Conservation (phyloP, 1,140 invertebrate genomes). For the Leptinotarsa undecemlineata region DNA sequence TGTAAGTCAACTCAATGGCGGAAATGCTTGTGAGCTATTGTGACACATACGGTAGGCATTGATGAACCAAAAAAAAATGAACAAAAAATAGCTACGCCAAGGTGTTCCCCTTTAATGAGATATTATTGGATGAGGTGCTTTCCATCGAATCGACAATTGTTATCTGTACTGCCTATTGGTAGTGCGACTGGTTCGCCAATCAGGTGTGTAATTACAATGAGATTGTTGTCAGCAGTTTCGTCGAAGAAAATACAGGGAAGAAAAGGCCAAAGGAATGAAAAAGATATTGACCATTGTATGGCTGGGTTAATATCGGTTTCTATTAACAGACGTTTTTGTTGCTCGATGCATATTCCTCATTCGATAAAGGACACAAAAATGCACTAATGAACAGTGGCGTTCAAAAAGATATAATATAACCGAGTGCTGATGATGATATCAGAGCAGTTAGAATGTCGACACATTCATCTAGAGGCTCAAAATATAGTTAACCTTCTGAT, state of each 20-base stretch:
- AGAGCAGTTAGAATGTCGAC: no score
- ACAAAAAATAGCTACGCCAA: neutral
- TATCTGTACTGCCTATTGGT: slow-evolving; percentile 12
- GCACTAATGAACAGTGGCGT: no score
- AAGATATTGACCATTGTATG: slow-evolving; percentile 20
- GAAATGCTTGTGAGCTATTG: no score
- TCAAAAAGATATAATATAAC: no score
- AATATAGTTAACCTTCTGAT: no score
- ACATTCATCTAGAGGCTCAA: no score
- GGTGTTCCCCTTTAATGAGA: neutral
- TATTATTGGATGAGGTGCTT: slow-evolving; percentile 7
- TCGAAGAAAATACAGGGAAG: slow-evolving; percentile 8
- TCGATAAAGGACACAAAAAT: no score
- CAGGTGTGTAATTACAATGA: slow-evolving; percentile 8
- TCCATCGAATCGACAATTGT: slow-evolving; percentile 8
- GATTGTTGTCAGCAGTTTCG: slow-evolving; percentile 13
- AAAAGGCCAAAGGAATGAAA: slow-evolving; percentile 17
- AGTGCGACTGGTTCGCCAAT: neutral
- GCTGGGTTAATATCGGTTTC: slow-evolving; percentile 1
- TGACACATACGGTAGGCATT: no score
- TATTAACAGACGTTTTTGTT: neutral
- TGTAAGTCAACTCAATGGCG: no score
- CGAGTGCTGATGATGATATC: no score
- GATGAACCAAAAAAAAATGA: neutral
- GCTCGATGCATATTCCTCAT: no score